Conservation (phyloP, 2,888 invertebrate species). For the Anaspis maculata region DNA sequence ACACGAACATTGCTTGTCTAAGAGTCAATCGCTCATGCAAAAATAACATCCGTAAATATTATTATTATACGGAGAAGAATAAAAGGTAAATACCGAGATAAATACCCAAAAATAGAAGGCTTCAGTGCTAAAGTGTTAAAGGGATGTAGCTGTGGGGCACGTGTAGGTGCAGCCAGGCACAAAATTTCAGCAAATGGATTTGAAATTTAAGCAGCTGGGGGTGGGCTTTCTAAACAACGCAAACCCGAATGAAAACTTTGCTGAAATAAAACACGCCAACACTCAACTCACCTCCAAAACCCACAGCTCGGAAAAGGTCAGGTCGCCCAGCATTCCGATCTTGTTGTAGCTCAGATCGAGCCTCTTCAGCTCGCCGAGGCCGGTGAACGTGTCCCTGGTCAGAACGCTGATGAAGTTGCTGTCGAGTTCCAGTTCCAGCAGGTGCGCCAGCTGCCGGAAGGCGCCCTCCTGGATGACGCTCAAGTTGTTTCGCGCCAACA, state of each 20-base stretch:
- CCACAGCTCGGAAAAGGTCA: conserved; percentile 72
- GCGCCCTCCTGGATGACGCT: conserved; percentile 78
- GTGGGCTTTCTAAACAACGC: too few species aligned
- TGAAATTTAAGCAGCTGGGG: too few species aligned
- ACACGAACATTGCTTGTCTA: too few species aligned
- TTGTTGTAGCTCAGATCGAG: conserved; percentile 68
- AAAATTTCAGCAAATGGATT: too few species aligned
- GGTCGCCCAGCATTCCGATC: conserved; percentile 69
- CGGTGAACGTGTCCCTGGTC: conserved; percentile 69
- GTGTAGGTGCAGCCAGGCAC: too few species aligned
- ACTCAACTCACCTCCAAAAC: conserved; percentile 36
- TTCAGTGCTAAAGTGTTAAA: too few species aligned
- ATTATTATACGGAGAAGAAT: too few species aligned
- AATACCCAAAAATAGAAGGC: too few species aligned
- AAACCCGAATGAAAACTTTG: not conserved
- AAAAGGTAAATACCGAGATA: too few species aligned
- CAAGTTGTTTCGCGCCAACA: conserved; percentile 79
- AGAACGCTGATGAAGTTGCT: conserved; percentile 66
- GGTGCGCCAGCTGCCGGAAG: conserved; percentile 62
- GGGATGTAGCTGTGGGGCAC: too few species aligned
- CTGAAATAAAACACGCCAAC: not conserved
- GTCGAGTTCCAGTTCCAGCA: conserved; percentile 75
- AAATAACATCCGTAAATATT: too few species aligned
- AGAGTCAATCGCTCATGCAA: too few species aligned
- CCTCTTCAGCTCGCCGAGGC: conserved; percentile 62